Base-by-base conservation (phyloP, 2,113 vertebrate genomes). In the Trichomycterus rosablanca region DNA sequence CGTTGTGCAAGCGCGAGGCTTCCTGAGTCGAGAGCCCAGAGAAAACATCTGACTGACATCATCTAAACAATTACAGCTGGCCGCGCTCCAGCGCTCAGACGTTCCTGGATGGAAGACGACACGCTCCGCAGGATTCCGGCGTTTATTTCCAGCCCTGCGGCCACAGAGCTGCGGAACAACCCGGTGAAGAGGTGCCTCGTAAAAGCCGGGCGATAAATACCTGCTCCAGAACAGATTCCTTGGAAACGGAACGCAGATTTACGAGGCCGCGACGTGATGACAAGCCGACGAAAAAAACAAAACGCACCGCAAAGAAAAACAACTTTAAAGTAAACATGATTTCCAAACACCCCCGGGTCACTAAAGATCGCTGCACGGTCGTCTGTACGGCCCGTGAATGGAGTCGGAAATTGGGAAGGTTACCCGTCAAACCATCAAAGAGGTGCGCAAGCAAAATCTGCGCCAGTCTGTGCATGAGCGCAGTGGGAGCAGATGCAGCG, bases 51-150 rank as follows among this genome's bases (percentile, higher is more conserved):
- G 70, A 81, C 67, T 82, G 81, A 85, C 79, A 71, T 77, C 77
- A 74, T 60, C 72, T 72, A 82, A 85, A 85, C 79, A 82, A 82
- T 83, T 76, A 79, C 63, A 66, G 59, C 42, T 74, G 81, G 77
- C 70, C 37, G 61, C 54, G 67, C 62, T 81, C 76, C 79, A 83
- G 75, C 58, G 51, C 54, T 19, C 22, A 78, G 66, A 79, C 78
- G 66, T 66, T 76, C 56, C 75, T 50, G 60, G 46, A 3, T 8
- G 55, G 67, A 79, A 84, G 53, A 86, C 84, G 83, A 81, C 44
- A 84, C 51, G 74, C 53, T 74, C 46, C 26, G 70, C 72, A 70
- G 72, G 55, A 39, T 70, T 57, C 79, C 70, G 68, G 59, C 2
- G 59, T 48, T 40, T 61, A 69, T 67, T 63, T 70, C 46, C 55